These are phyloP conservation scores for Palythoa grandis DNA, from an alignment of 92 coral and sea anemone genomes.

Conservation along the genomic window DNA sequence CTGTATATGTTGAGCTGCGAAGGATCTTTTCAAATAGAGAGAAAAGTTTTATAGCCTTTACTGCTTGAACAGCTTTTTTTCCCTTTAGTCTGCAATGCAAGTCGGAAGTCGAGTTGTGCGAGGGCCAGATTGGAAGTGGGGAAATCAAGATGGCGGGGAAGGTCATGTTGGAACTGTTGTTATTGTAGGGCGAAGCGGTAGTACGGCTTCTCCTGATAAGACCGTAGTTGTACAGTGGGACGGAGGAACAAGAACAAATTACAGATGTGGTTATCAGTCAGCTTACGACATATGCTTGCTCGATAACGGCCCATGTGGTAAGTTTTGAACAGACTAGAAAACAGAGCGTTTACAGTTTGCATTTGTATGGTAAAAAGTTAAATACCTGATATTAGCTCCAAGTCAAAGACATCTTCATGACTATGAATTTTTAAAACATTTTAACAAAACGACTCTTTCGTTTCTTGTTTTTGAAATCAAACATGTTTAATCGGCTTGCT, in stretches of 20 bases:
- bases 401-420: no score
- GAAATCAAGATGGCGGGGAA: slow-evolving; percentile 92
- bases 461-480: no score
- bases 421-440: no score
- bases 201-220: slow-evolving; percentile 83
- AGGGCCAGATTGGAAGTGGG: slow-evolving; percentile 90
- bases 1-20: background rate
- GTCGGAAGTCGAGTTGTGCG: slow-evolving; percentile 83
- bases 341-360: no score
- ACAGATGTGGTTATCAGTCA: slow-evolving; percentile 85
- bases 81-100: slow-evolving; percentile 57
- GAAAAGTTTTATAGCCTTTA: background rate
- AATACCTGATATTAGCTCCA: no score
- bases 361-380: no score
- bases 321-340: slow-evolving; percentile 9
- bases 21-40: no score
- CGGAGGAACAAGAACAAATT: slow-evolving; percentile 83
- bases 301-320: slow-evolving; percentile 86
- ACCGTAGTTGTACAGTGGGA: slow-evolving; percentile 95
- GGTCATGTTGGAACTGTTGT: slow-evolving; percentile 90
- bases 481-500: no score
- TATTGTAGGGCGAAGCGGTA: slow-evolving; percentile 74
- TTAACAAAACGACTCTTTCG: no score
- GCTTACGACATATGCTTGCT: slow-evolving; percentile 75
- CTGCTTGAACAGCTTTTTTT: background rate